Conservation (phyloP, 2,888 invertebrate species). For the Drosophila subsilvestris region DNA sequence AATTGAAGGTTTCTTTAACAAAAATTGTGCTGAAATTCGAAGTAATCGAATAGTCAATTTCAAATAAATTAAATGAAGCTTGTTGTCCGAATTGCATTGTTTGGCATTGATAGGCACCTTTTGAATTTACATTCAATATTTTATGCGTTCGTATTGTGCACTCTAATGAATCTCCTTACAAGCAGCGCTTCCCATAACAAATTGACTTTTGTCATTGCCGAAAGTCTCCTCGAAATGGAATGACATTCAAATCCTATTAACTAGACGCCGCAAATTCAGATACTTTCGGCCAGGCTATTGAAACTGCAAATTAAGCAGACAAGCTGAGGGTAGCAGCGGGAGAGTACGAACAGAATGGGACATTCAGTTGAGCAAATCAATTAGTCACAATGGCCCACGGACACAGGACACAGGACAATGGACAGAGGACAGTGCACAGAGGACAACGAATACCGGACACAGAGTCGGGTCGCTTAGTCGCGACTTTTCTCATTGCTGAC, state of each 20-base stretch:
- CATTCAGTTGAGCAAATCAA: conserved; percentile 68
- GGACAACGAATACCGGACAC: conserved; percentile 19
- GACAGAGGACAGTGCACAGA: conserved; percentile 1
- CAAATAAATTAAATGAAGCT: conserved; percentile 8
- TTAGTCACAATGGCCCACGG: conserved; percentile 70
- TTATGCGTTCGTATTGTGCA: conserved; percentile 5
- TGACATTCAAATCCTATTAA: conserved; percentile 63
- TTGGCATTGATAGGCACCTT: background rate
- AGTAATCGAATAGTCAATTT: conserved; percentile 2
- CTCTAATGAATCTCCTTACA: background rate
- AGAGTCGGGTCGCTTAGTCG: background rate
- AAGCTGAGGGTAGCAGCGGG: conserved; percentile 23
- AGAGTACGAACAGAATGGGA: conserved; percentile 24
- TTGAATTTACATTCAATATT: conserved; percentile 19
- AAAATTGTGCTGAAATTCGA: background rate
- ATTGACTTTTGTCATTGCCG: conserved; percentile 17
- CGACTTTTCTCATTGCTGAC: conserved; percentile 24
- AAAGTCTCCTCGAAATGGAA: conserved; percentile 7
- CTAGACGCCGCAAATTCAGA: conserved; percentile 66
- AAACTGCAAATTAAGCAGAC: conserved; percentile 27
- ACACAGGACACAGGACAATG: conserved; percentile 43
- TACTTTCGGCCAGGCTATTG: conserved; percentile 12
- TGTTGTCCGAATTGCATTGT: background rate
- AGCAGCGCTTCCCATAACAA: conserved; percentile 40
- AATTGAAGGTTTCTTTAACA: background rate